phyloP scores from a whole-genome alignment of 2,888 invertebrate genomes.

The Encarsia formosa region DNA sequence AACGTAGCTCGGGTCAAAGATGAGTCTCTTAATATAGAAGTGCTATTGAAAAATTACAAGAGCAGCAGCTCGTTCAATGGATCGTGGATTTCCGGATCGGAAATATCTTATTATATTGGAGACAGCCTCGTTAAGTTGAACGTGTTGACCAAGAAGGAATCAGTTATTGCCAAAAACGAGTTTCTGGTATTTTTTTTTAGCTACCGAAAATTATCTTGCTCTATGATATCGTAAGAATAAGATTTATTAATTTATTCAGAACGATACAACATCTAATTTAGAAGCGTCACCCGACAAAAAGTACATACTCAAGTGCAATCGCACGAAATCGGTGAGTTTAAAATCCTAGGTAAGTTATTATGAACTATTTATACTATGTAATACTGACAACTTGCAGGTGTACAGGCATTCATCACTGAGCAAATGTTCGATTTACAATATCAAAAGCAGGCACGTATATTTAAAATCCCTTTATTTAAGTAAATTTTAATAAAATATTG shows the following conservation, averaged over 20 bases:
- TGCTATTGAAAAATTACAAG: no score
- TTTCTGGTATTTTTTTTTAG: no score
- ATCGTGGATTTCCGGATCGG: slow-evolving; percentile 50
- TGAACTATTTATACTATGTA: not conserved
- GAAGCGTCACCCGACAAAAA: slow-evolving; percentile 15
- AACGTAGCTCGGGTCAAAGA: no score
- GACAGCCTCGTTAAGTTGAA: slow-evolving; percentile 39
- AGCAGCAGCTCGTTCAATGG: slow-evolving; percentile 48
- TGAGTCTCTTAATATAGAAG: no score
- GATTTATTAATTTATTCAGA: slow-evolving; percentile 2
- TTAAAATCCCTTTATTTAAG: not conserved
- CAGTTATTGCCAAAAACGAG: no score
- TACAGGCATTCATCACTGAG: slow-evolving; percentile 66
- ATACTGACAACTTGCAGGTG: slow-evolving; percentile 51
- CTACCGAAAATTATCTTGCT: no score
- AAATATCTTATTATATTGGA: slow-evolving; percentile 41
- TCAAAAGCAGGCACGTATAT: slow-evolving; percentile 28
- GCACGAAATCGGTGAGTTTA: slow-evolving; percentile 12
- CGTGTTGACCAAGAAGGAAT: slow-evolving; percentile 33
- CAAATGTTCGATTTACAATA: slow-evolving; percentile 57
- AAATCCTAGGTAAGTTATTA: no score
- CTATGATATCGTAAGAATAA: slow-evolving; percentile 22
- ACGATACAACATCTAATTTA: not conserved
- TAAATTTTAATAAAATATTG: no score
- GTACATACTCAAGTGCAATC: slow-evolving; percentile 20